A percentile compares a stretch with the other conserved stretches of the same genome.
Evolutionary conservation across 92 coral and sea anemone genomes (phyloP).

Genomic region (Porites lobata): DNA sequence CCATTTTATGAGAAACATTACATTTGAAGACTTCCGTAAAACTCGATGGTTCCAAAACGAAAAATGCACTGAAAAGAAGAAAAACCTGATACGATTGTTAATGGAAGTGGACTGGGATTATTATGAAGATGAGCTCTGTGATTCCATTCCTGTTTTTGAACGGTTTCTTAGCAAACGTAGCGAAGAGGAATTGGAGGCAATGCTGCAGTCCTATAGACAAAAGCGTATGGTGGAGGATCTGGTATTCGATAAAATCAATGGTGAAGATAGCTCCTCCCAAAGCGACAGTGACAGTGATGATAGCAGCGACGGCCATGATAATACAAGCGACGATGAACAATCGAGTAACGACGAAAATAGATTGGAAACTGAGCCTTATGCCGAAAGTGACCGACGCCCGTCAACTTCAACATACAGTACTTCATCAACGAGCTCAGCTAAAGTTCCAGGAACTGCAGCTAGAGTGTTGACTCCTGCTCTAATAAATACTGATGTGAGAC

Average conservation of each 20-base stretch:
- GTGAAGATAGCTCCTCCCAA: constrained; percentile 45
- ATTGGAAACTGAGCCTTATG: constrained; percentile 6
- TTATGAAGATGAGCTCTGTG: constrained; percentile 84
- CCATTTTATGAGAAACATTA: constrained; percentile 84
- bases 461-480: constrained; percentile 11
- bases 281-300: constrained; percentile 53
- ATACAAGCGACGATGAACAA: constrained; percentile 46
- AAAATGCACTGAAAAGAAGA: constrained; percentile 80
- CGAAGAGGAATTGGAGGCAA: constrained; percentile 66
- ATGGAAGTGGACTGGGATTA: constrained; percentile 90
- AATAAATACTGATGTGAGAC: constrained; percentile 14
- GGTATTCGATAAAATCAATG: constrained; percentile 43
- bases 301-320: constrained; percentile 32
- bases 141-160: constrained; percentile 87
- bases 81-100: constrained; percentile 76
- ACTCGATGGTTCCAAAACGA: constrained; percentile 81
- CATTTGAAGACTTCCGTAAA: constrained; percentile 85
- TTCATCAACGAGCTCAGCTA: not conserved
- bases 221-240: constrained; percentile 67
- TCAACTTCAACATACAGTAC: not conserved
- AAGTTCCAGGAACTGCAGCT: constrained; percentile 6
- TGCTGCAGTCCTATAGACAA: constrained; percentile 46
- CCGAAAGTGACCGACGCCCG: constrained; percentile 1
- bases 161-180: constrained; percentile 72
- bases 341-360: constrained; percentile 49